Evolutionary conservation across 1,140 invertebrate species (phyloP).

Genomic region (Apis florea): DNA sequence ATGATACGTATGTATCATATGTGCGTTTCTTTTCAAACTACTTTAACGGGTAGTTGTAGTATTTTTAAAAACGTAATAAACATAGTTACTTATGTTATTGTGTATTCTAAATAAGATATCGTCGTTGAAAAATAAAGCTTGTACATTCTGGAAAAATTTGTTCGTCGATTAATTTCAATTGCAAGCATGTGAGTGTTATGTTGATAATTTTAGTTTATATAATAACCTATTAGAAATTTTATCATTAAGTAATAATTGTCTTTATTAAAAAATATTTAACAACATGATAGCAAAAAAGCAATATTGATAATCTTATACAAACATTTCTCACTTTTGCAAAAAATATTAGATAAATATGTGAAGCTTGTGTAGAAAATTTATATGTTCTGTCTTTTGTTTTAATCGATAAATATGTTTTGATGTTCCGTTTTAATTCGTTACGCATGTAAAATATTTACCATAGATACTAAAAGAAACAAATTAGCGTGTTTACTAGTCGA

Average conservation of each 20-base stretch:
- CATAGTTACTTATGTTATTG: constrained; percentile 16
- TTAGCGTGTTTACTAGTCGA: constrained; percentile 7
- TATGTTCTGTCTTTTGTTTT: constrained; percentile 26
- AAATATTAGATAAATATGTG: not conserved
- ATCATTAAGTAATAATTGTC: constrained; percentile 48
- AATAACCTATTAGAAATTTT: constrained; percentile 38
- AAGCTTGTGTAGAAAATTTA: constrained; percentile 13
- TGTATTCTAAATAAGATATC: constrained; percentile 31
- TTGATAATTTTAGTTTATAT: not conserved
- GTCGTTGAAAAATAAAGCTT: constrained; percentile 39
- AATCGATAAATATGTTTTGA: constrained; percentile 22
- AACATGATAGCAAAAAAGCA: constrained; percentile 64
- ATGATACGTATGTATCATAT: not conserved
- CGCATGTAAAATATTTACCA: constrained; percentile 20
- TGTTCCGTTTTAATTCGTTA: not conserved
- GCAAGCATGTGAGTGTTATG: constrained; percentile 38
- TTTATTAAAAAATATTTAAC: constrained; percentile 76
- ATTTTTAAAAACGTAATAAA: constrained; percentile 9
- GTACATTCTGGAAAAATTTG: constrained; percentile 13
- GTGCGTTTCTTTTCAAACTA: constrained; percentile 23
- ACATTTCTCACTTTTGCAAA: not conserved
- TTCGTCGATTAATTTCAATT: constrained; percentile 21
- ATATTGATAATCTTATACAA: constrained; percentile 22
- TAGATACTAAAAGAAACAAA: constrained; percentile 48
- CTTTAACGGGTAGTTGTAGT: not conserved